A percentile compares a stretch with the other conserved stretches of the same genome.
Evolutionary conservation across 1,140 invertebrate genomes (phyloP).

Genomic region (Halictus rubicundus): DNA sequence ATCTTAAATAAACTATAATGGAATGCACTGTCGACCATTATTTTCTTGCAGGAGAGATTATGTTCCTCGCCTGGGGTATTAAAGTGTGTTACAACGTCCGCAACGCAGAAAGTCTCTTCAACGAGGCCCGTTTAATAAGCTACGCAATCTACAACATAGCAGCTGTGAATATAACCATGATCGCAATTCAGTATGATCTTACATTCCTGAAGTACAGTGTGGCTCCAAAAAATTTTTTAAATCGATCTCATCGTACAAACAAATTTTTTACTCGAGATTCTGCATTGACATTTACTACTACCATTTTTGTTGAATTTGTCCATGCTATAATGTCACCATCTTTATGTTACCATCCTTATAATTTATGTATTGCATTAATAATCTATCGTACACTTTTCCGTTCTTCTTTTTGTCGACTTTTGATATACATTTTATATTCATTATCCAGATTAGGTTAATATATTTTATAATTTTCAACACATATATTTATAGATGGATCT

Average conservation of each 20-base stretch:
- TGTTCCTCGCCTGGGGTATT: conserved; percentile 94
- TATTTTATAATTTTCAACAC: too few species aligned
- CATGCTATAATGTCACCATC: too few species aligned
- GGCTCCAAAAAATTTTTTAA: background rate
- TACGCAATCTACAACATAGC: conserved; percentile 97
- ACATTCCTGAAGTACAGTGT: background rate
- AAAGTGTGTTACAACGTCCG: conserved; percentile 94
- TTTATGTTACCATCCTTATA: too few species aligned
- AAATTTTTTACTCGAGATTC: background rate
- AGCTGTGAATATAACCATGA: conserved; percentile 93
- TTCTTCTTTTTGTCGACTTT: too few species aligned
- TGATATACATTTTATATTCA: too few species aligned
- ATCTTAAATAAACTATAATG: too few species aligned
- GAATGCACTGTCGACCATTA: background rate
- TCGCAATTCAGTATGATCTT: conserved; percentile 91
- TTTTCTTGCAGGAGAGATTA: conserved; percentile 86
- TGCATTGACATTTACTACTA: too few species aligned
- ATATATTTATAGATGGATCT: too few species aligned
- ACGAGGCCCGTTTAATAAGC: conserved; percentile 94
- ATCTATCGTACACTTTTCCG: too few species aligned
- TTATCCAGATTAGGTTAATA: too few species aligned
- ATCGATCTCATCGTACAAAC: background rate
- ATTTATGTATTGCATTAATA: too few species aligned
- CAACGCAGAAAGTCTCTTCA: conserved; percentile 95
- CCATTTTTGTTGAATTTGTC: too few species aligned